Base-by-base conservation (phyloP, 2,113 vertebrate species). In the Galeopterus variegatus region DNA sequence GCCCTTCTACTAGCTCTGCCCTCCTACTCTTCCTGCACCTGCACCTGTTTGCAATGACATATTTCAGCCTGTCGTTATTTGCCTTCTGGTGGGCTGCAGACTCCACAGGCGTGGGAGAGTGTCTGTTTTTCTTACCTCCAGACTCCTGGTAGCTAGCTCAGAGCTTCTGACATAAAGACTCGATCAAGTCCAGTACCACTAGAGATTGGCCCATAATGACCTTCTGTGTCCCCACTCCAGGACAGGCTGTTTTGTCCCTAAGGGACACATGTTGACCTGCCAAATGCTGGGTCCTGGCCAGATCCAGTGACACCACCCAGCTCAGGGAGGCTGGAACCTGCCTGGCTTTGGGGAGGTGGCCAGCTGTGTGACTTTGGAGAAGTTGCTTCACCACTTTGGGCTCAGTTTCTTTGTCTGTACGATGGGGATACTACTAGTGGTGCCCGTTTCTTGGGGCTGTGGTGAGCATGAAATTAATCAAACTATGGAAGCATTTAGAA, bases 211-310 rank as follows among this genome's bases (percentile, higher is more conserved):
- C 60, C 36, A 58, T 31, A 1, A 2, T 90, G 88, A 83, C 84
- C 93, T 90, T 65, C 60, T 45, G 21, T n/a, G 36, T 87, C 73
- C 62, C 1, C 17, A 31, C 69, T 56, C 60, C 8, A 23, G 95
- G 73, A 95, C 92, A 76, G 54, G 67, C 33, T 83, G 94, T 95
- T 87, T 93, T n/a, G 77, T 92, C 62, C 73, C 79, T 52, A 5
- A 88, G 67, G 84, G 84, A 95, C 81, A 85, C 70, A n/a, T 0
- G 13, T 21, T 52, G 72, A 26, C 52, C 73, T 58, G 72, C 77
- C 79, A 86, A 72, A 58, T 33, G 21, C 73, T 92, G 33, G 60
- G 60, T 33, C 72, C 73, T 15, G 9, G 77, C 93, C 87, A 84
- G 31, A 62, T 62, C 1, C 18, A 62, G 64, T 36, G 88, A 93